A percentile compares a stretch with the other conserved stretches of the same genome.
Conservation (phyloP, 2,113 vertebrate genomes). For the Brachyistius frenatus region DNA sequence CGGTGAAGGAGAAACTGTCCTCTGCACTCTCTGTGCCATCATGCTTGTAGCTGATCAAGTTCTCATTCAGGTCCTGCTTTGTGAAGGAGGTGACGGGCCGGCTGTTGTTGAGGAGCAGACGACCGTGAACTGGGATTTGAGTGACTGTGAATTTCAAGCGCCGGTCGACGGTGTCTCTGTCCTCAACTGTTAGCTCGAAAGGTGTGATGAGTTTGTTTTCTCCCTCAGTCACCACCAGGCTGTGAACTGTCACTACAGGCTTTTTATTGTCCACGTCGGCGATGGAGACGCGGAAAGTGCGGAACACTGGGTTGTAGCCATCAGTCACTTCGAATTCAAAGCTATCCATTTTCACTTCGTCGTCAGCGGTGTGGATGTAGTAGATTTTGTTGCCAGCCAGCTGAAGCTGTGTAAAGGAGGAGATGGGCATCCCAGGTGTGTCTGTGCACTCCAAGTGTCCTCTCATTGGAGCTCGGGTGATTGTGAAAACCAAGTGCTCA, state of each 20-base stretch:
- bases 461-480: slow-evolving; percentile 91
- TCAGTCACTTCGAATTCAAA: slow-evolving; percentile 98
- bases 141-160: slow-evolving; percentile 90
- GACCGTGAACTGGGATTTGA: slow-evolving; percentile 91
- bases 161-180: slow-evolving; percentile 90
- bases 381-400: slow-evolving; percentile 96
- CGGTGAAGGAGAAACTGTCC: slow-evolving; percentile 95
- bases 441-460: slow-evolving; percentile 96
- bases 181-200: slow-evolving; percentile 94
- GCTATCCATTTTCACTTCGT: slow-evolving; percentile 96
- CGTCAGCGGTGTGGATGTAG: slow-evolving; percentile 95
- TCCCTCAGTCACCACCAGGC: slow-evolving; percentile 88
- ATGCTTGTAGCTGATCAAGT: slow-evolving; percentile 94
- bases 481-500: slow-evolving; percentile 93
- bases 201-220: slow-evolving; percentile 94
- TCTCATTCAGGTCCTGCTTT: slow-evolving; percentile 95
- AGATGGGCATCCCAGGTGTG: slow-evolving; percentile 87
- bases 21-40: slow-evolving; percentile 90
- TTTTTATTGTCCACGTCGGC: slow-evolving; percentile 96
- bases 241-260: slow-evolving; percentile 91
- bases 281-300: slow-evolving; percentile 95
- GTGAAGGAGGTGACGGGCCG: slow-evolving; percentile 88
- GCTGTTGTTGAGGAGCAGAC: slow-evolving; percentile 90
- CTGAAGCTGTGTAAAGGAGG: slow-evolving; percentile 94
- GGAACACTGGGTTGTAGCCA: slow-evolving; percentile 94